These are phyloP conservation scores for Hyperopisus bebe DNA, from an alignment of 2,113 vertebrate genomes.

Conservation along the genomic window DNA sequence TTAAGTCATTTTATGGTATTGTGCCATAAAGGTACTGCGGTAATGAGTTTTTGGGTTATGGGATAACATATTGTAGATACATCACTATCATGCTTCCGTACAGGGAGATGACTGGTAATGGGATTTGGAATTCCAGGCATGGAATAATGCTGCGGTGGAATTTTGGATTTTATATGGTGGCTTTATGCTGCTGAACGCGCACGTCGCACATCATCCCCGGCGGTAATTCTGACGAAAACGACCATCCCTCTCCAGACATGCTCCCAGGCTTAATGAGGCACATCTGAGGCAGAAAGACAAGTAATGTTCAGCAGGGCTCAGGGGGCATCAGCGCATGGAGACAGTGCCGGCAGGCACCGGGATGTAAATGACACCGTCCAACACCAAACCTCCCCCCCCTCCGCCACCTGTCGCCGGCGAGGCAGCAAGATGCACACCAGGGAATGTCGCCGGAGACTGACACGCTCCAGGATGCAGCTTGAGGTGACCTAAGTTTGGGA, in stretches of 20 bases:
- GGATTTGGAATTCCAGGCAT: neutral
- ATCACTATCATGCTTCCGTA: neutral
- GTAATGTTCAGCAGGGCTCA: constrained; percentile 6
- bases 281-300: constrained; percentile 12
- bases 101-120: neutral
- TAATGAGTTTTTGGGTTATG: constrained; percentile 13
- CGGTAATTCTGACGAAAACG: neutral
- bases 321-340: constrained; percentile 1
- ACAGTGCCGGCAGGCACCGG: neutral
- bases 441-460: neutral
- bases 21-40: neutral
- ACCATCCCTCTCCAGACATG: constrained; percentile 2
- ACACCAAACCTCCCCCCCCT: neutral
- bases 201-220: neutral
- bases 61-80: neutral
- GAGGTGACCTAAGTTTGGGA: neutral
- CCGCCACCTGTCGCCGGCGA: constrained; percentile 2
- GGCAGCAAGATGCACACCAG: neutral
- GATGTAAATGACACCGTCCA: constrained; percentile 3
- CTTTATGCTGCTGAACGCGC: neutral
- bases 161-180: neutral
- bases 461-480: neutral
- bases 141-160: neutral
- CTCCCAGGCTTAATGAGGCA: constrained; percentile 14
- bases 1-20: neutral